Evolutionary conservation across 1,140 invertebrate genomes (phyloP), one percentile per base, ranked within the genome.

Genomic region (Meteorus sp.): DNA sequence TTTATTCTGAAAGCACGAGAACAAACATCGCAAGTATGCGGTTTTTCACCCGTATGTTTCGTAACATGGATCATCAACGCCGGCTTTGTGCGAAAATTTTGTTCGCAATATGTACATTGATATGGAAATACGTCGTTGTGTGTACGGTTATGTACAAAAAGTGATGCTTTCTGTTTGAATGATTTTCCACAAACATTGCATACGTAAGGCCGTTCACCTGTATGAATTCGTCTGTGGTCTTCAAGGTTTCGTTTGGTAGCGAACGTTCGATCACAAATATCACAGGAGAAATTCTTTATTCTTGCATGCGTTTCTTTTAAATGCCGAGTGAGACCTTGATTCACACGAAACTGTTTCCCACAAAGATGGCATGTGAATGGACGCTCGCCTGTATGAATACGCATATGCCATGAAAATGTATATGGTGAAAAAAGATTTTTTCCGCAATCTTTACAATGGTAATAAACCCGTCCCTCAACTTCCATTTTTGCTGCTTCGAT

Each of bases 311-410:
- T 86, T 51, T 87, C 84, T 11, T 82, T 79, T 15, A 87, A 47
- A 67, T 89, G 88, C 11, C 85, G 75, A 3, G 80, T 79, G 13
- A 88, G 70, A 4, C 86, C 85, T 67, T 84, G 81, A 2, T 82
- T 82, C 11, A 86, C 82, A 15, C 86, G 77, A 71, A 91, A 92
- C 55, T 86, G 85, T 69, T 89, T 90, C 0, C 88, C 88, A 68
- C 89, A 92, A 1, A 88, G 72, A 58, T 86, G 83, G 66, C 90
- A 92, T 22, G 85, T 84, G 67, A 84, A 90, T 1, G 87, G 86
- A 56, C 88, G 83, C 69, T 91, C 88, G 9, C 88, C 88, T 1
- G 86, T 88, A 72, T 90, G 89, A 23, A 86, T 86, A 2, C 84
- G 77, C 61, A 81, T 77, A 59, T 89, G 87, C 72, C 80, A 84